Evolutionary conservation across 2,888 invertebrate genomes (phyloP), one percentile per base, ranked within the genome.

Genomic region (Autographa pulchrina): DNA sequence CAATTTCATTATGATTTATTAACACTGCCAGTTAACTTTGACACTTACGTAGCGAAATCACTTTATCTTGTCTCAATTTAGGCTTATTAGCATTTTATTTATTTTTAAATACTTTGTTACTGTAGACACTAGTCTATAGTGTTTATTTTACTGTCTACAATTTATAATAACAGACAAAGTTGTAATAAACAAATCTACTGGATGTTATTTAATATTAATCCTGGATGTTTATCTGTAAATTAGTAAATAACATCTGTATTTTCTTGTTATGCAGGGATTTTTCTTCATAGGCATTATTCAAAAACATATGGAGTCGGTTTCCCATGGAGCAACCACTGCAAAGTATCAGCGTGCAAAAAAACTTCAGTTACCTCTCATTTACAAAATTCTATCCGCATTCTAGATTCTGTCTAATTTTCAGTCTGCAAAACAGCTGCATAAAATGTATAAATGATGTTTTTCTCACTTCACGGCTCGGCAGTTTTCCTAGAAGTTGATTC

Each of bases 401-500:
- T 38, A 38, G 38, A 25, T 31, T 16, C 16, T 4, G 8, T 11
- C 6, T 31, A 9, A 31, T 9, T 16, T 9, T 63, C 32, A 13
- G 8, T 16, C n/a, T 41, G 52, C n/a, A 48, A 48, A 16, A 48
- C 9, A 56, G 25, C 54, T 56, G 14, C 54, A 56, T 56, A 56
- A 56, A 56, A 20, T 25, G 54, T 56, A 25, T 56, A 56, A 56
- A 25, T 25, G 9, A 56, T 56, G 25, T 56, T 56, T 56, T 56
- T 56, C 25, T 11, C 54, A 56, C 54, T 56, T 56, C 54, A 56
- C 54, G 0, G n/a, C 18, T 9, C 25, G 13, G 25, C 25, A 56
- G 54, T 83, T 85, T 85, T 86, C 87, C 85, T 77, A 78, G 82
- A 71, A 72, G 65, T 77, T 78, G 81, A 83, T 84, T 81, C 82